Evolutionary conservation across 2,888 invertebrate genomes (phyloP).

Genomic region (Caenorhabditis auriculariae): DNA sequence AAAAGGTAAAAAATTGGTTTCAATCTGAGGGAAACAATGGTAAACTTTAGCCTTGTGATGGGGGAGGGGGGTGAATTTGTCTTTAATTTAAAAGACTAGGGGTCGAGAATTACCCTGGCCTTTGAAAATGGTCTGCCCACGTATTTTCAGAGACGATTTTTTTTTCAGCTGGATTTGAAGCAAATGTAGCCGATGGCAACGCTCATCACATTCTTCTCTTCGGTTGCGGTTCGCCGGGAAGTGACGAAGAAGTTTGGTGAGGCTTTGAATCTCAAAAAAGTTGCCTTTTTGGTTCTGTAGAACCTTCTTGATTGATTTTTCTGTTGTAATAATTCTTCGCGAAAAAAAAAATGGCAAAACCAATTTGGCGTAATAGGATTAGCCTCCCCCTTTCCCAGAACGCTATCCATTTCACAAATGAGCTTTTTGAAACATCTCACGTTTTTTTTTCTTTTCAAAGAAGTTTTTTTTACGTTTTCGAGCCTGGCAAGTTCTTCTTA

Average conservation of each 20-base stretch:
- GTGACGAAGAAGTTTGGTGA: conserved; percentile 76
- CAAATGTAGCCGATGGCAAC: conserved; percentile 84
- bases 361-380: too few species aligned
- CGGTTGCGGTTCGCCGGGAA: conserved; percentile 82
- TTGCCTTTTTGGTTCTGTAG: too few species aligned
- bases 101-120: neutral
- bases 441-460: too few species aligned
- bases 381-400: too few species aligned
- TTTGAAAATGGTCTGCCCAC: conserved; percentile 8
- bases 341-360: too few species aligned
- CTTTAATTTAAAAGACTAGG: neutral
- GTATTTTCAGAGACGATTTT: neutral
- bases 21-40: neutral
- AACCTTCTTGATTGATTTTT: too few species aligned
- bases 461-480: too few species aligned
- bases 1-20: conserved; percentile 2
- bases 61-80: neutral
- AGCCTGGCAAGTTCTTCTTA: too few species aligned
- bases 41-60: neutral
- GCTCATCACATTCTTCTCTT: conserved; percentile 92
- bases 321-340: too few species aligned
- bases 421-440: too few species aligned
- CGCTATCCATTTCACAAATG: too few species aligned
- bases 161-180: conserved; percentile 83
- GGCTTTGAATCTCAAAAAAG: too few species aligned